Base-by-base conservation (phyloP, 2,797 vertebrate genomes). In the Mus minutoides region DNA sequence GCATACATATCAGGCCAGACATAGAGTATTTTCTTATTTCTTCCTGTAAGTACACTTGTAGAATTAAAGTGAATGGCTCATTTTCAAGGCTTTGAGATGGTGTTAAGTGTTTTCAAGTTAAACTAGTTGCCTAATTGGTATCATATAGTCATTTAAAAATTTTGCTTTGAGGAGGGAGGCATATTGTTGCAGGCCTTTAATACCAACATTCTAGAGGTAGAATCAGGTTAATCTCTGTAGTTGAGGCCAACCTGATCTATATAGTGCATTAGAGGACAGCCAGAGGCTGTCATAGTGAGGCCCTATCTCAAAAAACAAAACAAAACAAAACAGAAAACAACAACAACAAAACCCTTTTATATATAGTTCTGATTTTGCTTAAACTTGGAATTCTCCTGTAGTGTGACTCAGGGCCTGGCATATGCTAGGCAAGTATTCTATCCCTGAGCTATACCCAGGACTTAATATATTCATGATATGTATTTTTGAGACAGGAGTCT, bases 11-110 rank as follows among this genome's bases (percentile, higher is more conserved):
- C 43, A 88, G 60, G n/a, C 95, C 49, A 76, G 40, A 90, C 29
- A 73, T 91, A 91, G 46, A 84, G 67, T 94, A 43, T 80, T 84
- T 95, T 87, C 34, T 92, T 91, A 14, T 82, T 92, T 97, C 73
- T 85, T 89, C 91, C 26, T n/a, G 79, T 95, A 93, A 92, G 34
- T 71, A 40, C 37, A 92, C 79, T 90, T 94, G 37, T 52, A 84
- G 40, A 92, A 62, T 87, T 62, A 92, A 21, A 58, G 49, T 31
- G 64, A 91, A 88, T 78, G 92, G 60, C 64, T 91, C 71, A 79
- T 96, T 96, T 96, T 91, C 75, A 94, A 64, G 29, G 60, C 21
- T 78, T 92, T 92, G 37, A 43, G 92, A 71, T 7, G 34, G 7
- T 92, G 29, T 58, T 86, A 49, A 83, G 43, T 85, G 54, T 79